Evolutionary conservation across 92 coral and sea anemone species (phyloP).

Genomic region (Parazoanthus atlanticus): DNA sequence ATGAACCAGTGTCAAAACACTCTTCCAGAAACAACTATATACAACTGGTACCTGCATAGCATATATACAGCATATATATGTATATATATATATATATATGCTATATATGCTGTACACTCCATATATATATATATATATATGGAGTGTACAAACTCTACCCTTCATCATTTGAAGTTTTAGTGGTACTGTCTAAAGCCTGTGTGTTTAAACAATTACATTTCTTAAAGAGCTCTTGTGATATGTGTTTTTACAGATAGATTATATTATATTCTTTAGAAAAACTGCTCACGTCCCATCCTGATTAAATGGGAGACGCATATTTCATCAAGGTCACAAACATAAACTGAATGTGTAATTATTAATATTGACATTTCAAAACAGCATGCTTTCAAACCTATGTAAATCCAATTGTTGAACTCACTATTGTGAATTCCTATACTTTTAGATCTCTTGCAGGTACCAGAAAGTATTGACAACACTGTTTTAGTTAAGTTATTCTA

Average conservation of each 20-base stretch:
- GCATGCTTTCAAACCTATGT: not conserved
- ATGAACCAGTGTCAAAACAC: not conserved
- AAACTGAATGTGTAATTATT: not conserved
- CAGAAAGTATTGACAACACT: not conserved
- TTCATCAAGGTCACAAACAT: not conserved
- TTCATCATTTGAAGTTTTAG: not conserved
- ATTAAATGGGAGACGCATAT: not conserved
- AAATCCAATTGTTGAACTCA: slow-evolving; percentile 14
- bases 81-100: no score
- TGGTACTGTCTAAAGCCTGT: not conserved
- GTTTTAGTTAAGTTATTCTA: not conserved
- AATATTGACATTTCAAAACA: slow-evolving; percentile 18
- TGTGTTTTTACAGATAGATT: not conserved
- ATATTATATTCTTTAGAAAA: not conserved
- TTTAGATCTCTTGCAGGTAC: slow-evolving; percentile 13
- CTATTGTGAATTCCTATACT: not conserved
- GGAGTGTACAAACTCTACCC: not conserved
- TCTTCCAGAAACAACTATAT: not conserved
- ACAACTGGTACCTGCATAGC: slow-evolving; percentile 21
- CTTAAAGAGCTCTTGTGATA: not conserved
- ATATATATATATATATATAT: no score
- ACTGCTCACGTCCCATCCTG: not conserved
- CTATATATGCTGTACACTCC: no score
- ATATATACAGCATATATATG: not conserved
- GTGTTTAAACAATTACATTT: no score